phyloP scores from a whole-genome alignment of 2,888 invertebrate species.

The Noctua janthina region DNA sequence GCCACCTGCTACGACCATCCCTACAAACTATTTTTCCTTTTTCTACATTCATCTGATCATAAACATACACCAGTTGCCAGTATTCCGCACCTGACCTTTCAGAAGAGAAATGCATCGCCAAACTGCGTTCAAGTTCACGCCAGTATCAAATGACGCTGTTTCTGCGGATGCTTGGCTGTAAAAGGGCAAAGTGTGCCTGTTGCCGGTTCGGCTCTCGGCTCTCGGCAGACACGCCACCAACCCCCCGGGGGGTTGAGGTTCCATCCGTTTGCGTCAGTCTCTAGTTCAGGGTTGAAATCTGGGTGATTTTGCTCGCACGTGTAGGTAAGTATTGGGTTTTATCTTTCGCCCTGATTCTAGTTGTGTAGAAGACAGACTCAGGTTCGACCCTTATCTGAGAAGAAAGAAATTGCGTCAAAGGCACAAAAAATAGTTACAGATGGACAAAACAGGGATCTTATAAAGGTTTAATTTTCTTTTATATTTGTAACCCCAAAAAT shows the following conservation, averaged over 20 bases:
- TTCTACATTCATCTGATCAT: background rate
- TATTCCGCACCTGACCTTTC: background rate
- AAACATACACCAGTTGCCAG: background rate
- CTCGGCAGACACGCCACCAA: background rate
- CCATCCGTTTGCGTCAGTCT: conserved; percentile 42
- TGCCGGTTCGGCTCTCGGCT: conserved; percentile 1
- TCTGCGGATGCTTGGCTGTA: background rate
- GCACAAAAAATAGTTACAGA: background rate
- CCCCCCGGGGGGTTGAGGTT: conserved; percentile 20
- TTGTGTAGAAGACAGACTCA: background rate
- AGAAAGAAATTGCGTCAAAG: background rate
- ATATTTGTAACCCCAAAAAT: background rate
- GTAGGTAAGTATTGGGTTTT: conserved; percentile 9
- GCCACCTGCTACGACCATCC: background rate
- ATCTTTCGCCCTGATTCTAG: background rate
- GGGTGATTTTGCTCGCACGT: conserved; percentile 32
- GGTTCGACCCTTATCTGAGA: background rate
- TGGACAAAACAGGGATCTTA: background rate
- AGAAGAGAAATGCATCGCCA: background rate
- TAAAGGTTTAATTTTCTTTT: background rate
- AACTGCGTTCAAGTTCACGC: conserved; percentile 30
- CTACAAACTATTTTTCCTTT: background rate
- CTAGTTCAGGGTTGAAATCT: conserved; percentile 39
- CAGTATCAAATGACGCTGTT: background rate
- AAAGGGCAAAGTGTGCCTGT: conserved; percentile 15